Evolutionary conservation across 2,888 invertebrate genomes (phyloP).

Genomic region (Cremastobaeus sp.): DNA sequence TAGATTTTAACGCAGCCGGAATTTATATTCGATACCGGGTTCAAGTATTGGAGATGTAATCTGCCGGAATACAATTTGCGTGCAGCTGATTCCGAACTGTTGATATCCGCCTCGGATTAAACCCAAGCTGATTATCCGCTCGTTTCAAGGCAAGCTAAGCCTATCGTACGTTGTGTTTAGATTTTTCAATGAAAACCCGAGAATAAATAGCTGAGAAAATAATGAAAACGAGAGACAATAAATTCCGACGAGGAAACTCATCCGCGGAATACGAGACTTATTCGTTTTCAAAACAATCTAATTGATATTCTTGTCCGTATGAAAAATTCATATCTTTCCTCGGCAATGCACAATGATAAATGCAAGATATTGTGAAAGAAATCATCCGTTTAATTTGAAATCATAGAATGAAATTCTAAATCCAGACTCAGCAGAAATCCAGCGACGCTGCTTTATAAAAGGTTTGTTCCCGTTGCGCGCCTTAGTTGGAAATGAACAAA

Average conservation of each 20-base stretch:
- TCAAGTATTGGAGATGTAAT: conserved; percentile 1
- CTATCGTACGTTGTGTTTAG: too few species aligned
- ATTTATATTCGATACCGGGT: too few species aligned
- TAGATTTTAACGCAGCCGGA: not conserved
- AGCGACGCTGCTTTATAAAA: conserved; percentile 1
- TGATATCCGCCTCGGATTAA: too few species aligned
- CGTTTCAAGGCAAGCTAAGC: too few species aligned
- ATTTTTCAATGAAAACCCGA: too few species aligned
- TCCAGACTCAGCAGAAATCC: conserved; percentile 12
- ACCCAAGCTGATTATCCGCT: too few species aligned
- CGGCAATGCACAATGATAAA: conserved; percentile 7
- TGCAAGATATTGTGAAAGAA: conserved; percentile 27
- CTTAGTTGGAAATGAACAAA: conserved; percentile 38
- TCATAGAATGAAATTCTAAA: conserved; percentile 23
- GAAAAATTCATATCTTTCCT: conserved; percentile 21
- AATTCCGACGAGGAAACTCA: too few species aligned
- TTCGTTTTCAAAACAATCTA: conserved; percentile 23
- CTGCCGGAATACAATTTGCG: too few species aligned
- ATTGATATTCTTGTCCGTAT: not conserved
- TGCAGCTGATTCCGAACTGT: too few species aligned
- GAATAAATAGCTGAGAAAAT: too few species aligned
- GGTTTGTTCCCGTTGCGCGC: conserved; percentile 1
- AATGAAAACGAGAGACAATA: too few species aligned
- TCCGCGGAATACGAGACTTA: not conserved
- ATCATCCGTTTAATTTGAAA: conserved; percentile 22